phyloP scores from a whole-genome alignment of 2,888 invertebrate genomes.

The Drosophila macrothrix region DNA sequence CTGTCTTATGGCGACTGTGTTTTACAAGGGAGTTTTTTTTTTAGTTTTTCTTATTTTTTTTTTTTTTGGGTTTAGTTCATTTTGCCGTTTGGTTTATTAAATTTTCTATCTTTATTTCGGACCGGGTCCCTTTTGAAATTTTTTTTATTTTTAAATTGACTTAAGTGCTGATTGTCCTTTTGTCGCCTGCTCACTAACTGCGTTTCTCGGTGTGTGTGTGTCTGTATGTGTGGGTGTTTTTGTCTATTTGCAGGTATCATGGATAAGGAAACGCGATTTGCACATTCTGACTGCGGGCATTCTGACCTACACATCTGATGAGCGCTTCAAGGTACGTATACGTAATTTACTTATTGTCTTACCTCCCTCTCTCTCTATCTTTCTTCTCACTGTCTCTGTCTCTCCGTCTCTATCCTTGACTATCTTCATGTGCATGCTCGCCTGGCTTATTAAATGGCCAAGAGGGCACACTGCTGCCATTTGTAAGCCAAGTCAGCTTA shows the following conservation, averaged over 20 bases:
- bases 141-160: constrained; percentile 71
- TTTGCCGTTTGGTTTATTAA: constrained; percentile 72
- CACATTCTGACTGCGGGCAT: constrained; percentile 95
- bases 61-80: constrained; percentile 49
- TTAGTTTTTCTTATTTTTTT: constrained; percentile 29
- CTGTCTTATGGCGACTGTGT: constrained; percentile 50
- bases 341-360: constrained; percentile 55
- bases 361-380: not conserved
- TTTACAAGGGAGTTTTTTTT: constrained; percentile 18
- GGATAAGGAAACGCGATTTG: constrained; percentile 95
- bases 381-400: not conserved
- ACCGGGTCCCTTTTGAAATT: constrained; percentile 33
- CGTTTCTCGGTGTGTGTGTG: constrained; percentile 9
- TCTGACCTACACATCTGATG: constrained; percentile 94
- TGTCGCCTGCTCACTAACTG: constrained; percentile 8
- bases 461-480: constrained; percentile 41
- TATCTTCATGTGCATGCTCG: not conserved
- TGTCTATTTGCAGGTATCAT: constrained; percentile 88
- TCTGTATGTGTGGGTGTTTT: constrained; percentile 19
- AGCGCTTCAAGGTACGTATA: constrained; percentile 90
- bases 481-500: constrained; percentile 71
- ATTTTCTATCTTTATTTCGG: constrained; percentile 67
- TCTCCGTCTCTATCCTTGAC: not conserved
- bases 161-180: constrained; percentile 61
- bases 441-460: constrained; percentile 67